Evolutionary conservation across 2,113 vertebrate genomes (phyloP).

Genomic region (Dipodomys stephensi): DNA sequence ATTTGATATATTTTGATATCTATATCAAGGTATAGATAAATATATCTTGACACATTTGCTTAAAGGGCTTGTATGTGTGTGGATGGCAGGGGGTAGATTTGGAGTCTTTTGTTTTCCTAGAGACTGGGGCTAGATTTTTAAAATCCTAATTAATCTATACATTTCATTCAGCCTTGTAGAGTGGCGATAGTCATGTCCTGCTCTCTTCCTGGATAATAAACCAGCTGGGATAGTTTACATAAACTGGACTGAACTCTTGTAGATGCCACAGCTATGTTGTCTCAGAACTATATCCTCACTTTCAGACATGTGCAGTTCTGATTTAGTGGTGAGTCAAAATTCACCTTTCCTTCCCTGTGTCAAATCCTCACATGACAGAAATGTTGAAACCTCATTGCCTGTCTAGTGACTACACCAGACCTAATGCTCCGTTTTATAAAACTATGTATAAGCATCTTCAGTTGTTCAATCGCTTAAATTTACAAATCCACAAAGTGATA

Average conservation of each 20-base stretch:
- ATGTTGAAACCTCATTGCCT: neutral
- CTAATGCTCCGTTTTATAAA: neutral
- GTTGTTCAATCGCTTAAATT: neutral
- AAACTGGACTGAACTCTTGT: neutral
- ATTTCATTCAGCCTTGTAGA: neutral
- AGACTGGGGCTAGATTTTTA: neutral
- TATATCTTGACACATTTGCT: neutral
- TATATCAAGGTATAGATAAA: too few species aligned
- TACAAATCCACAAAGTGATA: neutral
- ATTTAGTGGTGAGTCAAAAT: slow-evolving; percentile 32
- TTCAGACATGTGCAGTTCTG: neutral
- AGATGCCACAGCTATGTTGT: neutral
- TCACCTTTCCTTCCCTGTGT: neutral
- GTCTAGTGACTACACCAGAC: neutral
- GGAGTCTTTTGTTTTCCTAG: neutral
- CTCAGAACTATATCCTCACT: neutral
- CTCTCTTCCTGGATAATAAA: neutral
- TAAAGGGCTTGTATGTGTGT: neutral
- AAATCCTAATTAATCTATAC: neutral
- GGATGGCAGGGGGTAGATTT: neutral
- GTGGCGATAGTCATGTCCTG: neutral
- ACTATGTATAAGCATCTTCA: neutral
- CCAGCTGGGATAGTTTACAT: neutral
- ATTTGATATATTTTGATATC: too few species aligned
- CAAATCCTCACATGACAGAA: neutral